A percentile compares a stretch with the other conserved stretches of the same genome.
These are phyloP conservation scores for Falcaria lacertinaria DNA, from an alignment of 2,888 invertebrate species.

Conservation along the genomic window DNA sequence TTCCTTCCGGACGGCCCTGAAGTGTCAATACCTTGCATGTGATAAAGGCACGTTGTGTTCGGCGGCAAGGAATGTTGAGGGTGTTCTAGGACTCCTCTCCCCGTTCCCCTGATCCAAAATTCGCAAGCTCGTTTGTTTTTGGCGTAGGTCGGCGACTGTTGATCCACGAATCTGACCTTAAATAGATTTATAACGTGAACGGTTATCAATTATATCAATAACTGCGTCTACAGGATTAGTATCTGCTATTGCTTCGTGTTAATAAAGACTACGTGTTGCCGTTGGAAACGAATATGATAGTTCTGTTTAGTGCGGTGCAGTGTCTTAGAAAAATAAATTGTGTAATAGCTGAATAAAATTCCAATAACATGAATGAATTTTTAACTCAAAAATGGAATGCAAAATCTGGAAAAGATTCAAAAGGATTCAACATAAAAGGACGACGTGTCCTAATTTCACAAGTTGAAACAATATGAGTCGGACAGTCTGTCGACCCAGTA, in stretches of 20 bases:
- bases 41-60: constrained; percentile 93
- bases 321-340: too few species aligned
- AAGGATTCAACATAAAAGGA: constrained; percentile 19
- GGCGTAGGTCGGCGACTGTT: constrained; percentile 90
- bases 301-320: too few species aligned
- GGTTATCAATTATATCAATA: constrained; percentile 26
- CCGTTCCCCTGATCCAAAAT: constrained; percentile 90
- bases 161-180: constrained; percentile 91
- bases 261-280: not conserved
- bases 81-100: constrained; percentile 89
- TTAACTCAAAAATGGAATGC: too few species aligned
- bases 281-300: not conserved
- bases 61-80: constrained; percentile 92
- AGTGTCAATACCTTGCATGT: constrained; percentile 84
- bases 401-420: too few species aligned
- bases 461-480: constrained; percentile 57
- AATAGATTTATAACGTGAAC: constrained; percentile 50
- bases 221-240: not conserved
- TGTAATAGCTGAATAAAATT: too few species aligned
- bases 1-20: constrained; percentile 79
- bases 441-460: constrained; percentile 45
- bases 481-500: constrained; percentile 50
- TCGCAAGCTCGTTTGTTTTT: constrained; percentile 91
- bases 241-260: not conserved
- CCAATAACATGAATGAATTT: too few species aligned